phyloP scores from a whole-genome alignment of 2,888 invertebrate species.

The Folsomia manolachei region DNA sequence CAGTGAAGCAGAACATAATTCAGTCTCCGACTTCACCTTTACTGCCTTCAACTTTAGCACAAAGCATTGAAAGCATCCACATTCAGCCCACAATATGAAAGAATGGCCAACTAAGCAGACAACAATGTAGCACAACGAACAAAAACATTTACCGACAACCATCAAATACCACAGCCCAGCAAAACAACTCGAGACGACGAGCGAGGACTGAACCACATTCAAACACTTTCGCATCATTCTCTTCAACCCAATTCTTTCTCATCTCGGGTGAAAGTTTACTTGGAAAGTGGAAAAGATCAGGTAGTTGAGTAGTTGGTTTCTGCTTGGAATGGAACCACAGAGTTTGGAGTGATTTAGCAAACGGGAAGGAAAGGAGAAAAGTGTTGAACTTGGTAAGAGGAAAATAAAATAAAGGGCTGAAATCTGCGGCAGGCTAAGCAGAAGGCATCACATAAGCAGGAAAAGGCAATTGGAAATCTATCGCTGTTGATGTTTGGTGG shows the following conservation, averaged over 20 bases:
- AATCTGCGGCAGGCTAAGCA: background rate
- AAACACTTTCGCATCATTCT: background rate
- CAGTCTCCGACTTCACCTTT: no score
- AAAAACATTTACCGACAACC: background rate
- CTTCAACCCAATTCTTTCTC: background rate
- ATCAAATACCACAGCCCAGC: background rate
- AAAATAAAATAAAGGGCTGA: background rate
- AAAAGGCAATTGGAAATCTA: background rate
- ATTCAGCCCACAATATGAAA: no score
- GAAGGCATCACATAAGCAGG: background rate
- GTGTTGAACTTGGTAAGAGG: background rate
- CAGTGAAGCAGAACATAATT: no score
- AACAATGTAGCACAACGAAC: background rate
- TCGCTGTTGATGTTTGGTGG: background rate
- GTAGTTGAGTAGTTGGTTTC: no score
- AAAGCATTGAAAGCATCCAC: background rate
- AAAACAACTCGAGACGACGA: background rate
- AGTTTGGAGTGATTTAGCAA: no score
- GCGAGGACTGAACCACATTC: background rate
- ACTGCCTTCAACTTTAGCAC: background rate
- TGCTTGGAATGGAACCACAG: no score
- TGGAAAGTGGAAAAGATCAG: background rate
- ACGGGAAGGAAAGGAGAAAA: no score
- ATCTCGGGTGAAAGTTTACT: constrained; percentile 2
- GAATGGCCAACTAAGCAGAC: background rate